These are phyloP conservation scores for Enteromius paludinosus DNA, from an alignment of 2,797 vertebrate genomes.

Conservation along the genomic window DNA sequence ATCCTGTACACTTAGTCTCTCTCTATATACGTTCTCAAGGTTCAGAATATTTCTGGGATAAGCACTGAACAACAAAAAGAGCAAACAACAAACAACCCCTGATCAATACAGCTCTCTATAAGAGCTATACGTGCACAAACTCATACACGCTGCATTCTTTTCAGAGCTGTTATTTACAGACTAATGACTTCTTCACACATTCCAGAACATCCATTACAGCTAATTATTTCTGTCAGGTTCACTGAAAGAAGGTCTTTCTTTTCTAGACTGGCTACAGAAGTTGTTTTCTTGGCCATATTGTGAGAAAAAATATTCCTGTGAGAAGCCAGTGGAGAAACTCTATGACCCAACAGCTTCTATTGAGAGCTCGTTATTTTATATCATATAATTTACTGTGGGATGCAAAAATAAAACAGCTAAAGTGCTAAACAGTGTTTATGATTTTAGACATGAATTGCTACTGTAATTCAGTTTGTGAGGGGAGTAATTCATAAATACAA, in stretches of 20 bases:
- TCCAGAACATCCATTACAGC: background rate
- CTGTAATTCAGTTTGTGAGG: background rate
- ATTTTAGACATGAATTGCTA: background rate
- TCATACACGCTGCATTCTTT: background rate
- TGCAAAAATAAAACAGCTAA: background rate
- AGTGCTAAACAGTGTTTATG: background rate
- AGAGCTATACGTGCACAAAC: background rate
- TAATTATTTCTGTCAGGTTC: slow-evolving; percentile 25
- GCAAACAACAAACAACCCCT: background rate
- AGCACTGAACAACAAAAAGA: background rate
- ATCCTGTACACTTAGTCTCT: background rate
- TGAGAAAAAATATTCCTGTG: background rate
- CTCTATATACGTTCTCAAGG: background rate
- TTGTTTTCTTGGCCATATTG: background rate
- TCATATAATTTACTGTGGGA: background rate
- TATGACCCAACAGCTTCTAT: background rate
- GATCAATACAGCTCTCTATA: background rate
- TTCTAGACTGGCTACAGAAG: background rate
- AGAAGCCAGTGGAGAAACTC: background rate
- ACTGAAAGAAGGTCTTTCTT: background rate
- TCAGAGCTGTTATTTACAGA: background rate
- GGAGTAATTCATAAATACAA: background rate
- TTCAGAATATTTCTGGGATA: background rate
- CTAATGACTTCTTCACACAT: slow-evolving; percentile 8
- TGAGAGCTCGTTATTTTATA: background rate